phyloP scores from a whole-genome alignment of 2,113 vertebrate species.

The Cercopithecus mona region DNA sequence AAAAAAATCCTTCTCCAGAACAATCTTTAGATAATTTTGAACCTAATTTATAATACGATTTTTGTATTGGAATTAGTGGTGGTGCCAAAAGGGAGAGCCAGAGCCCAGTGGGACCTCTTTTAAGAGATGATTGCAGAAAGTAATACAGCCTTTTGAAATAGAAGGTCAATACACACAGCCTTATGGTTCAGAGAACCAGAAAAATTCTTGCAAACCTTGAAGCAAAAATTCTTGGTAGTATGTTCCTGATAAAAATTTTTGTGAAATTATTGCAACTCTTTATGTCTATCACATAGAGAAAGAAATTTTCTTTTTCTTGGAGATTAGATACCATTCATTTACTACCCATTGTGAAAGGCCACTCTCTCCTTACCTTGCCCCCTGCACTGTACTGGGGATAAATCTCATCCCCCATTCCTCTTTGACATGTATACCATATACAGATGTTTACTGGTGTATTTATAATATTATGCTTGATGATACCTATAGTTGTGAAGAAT shows the following conservation, averaged over 20 bases:
- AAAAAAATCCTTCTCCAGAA: background rate
- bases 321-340: background rate
- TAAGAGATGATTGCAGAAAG: background rate
- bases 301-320: background rate
- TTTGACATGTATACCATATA: fast-evolving
- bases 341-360: background rate
- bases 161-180: background rate
- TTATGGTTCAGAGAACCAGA: background rate
- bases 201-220: background rate
- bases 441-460: background rate
- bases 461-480: background rate
- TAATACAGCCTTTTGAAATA: background rate
- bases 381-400: fast-evolving
- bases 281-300: background rate
- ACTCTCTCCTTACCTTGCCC: background rate
- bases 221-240: background rate
- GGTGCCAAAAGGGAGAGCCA: background rate
- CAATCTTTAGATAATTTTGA: background rate
- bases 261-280: background rate
- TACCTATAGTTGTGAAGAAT: background rate
- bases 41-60: background rate
- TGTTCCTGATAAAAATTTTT: background rate
- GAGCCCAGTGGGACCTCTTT: fast-evolving
- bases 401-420: background rate
- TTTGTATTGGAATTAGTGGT: background rate